A percentile compares a stretch with the other conserved stretches of the same genome.
Evolutionary conservation across 2,888 invertebrate species (phyloP).

Genomic region (Campoplex capitator): DNA sequence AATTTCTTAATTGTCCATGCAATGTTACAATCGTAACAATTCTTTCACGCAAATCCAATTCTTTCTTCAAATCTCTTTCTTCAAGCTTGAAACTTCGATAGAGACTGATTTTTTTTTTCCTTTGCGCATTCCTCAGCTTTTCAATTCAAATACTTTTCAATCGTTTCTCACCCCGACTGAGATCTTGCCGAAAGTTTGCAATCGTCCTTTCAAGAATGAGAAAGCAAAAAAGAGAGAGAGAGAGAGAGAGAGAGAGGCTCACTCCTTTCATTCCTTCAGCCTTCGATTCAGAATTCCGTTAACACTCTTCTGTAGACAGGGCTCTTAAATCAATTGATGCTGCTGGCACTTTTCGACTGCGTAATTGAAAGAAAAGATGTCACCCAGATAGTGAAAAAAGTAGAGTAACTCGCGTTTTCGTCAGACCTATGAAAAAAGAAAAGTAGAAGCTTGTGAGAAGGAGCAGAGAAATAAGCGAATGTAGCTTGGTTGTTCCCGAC

Average conservation of each 20-base stretch:
- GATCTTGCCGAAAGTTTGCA: constrained; percentile 7
- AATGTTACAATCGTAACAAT: background rate
- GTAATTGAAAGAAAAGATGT: constrained; percentile 74
- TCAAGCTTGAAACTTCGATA: background rate
- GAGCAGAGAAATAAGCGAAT: constrained; percentile 43
- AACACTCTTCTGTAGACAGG: constrained; percentile 62
- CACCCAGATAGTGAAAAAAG: constrained; percentile 1
- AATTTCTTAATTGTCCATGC: background rate
- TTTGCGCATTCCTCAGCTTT: background rate
- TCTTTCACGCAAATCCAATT: background rate
- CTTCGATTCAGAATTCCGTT: constrained; percentile 64
- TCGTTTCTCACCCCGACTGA: constrained; percentile 23
- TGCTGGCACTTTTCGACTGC: constrained; percentile 66
- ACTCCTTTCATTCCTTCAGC: constrained; percentile 65
- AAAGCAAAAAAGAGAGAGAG: background rate
- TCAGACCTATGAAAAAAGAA: background rate
- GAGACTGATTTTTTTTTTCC: constrained; percentile 3
- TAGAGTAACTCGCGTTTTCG: background rate
- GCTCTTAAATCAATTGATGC: constrained; percentile 77
- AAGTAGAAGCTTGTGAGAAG: background rate
- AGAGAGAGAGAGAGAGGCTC: background rate
- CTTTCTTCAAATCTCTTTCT: background rate
- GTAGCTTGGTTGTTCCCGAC: constrained; percentile 23
- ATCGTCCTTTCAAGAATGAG: constrained; percentile 4
- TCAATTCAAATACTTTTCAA: constrained; percentile 25